phyloP scores from a whole-genome alignment of 2,797 vertebrate genomes.

The Platyrinchus mystaceus region DNA sequence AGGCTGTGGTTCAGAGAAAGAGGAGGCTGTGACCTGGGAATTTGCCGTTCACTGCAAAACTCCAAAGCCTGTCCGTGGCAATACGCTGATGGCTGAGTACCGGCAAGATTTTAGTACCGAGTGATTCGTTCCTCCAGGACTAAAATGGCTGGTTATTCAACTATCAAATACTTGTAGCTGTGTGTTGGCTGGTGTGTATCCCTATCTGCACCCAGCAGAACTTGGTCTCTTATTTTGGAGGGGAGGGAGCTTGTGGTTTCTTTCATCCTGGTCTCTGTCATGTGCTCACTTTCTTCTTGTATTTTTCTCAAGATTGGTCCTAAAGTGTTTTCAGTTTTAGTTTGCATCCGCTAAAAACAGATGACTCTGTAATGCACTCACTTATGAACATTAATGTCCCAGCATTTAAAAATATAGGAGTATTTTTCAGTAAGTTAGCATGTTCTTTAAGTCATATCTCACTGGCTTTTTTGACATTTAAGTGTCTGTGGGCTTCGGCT shows the following conservation, averaged over 20 bases:
- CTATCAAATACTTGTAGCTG: background rate
- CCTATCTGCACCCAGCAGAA: background rate
- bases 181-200: background rate
- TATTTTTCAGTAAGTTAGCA: background rate
- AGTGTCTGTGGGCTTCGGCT: background rate
- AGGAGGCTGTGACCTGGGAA: background rate
- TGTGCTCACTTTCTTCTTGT: background rate
- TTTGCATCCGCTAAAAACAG: background rate
- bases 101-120: rapidly evolving
- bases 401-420: background rate
- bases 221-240: background rate
- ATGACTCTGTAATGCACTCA: background rate
- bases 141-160: background rate
- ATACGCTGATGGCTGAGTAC: rapidly evolving
- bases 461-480: background rate
- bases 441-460: background rate
- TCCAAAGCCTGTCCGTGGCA: rapidly evolving
- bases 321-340: background rate
- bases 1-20: rapidly evolving
- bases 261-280: background rate
- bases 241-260: background rate
- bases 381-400: background rate
- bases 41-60: rapidly evolving
- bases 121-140: rapidly evolving
- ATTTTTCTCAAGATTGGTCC: background rate